These are phyloP conservation scores for Drosophila oshimai DNA, from an alignment of 1,140 invertebrate species.

Conservation along the genomic window DNA sequence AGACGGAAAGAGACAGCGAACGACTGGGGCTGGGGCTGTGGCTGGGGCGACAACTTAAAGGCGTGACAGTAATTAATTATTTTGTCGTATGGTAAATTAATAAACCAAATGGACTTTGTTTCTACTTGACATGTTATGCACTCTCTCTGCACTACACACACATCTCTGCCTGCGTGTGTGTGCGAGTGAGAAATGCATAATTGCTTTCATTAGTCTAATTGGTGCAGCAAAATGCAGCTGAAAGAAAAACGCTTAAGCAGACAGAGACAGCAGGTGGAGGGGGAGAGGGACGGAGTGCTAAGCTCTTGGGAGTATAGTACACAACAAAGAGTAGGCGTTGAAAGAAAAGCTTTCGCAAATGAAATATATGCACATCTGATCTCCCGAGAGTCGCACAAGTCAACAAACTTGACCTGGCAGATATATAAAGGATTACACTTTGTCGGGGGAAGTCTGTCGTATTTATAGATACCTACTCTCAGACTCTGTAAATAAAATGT, in stretches of 20 bases:
- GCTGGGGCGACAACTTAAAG: conserved; percentile 71
- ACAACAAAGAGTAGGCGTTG: conserved; percentile 30
- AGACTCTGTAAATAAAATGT: neutral
- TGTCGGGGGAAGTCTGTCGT: neutral
- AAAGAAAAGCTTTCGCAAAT: conserved; percentile 28
- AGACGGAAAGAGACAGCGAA: neutral
- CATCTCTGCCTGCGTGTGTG: neutral
- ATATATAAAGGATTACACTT: conserved; percentile 12
- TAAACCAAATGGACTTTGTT: conserved; percentile 82
- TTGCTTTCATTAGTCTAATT: conserved; percentile 77
- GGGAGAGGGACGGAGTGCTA: neutral
- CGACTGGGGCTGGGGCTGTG: no score
- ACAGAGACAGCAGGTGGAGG: neutral
- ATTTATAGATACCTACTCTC: conserved; percentile 20
- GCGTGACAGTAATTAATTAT: conserved; percentile 83
- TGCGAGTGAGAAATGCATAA: conserved; percentile 68
- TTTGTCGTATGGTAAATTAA: conserved; percentile 83
- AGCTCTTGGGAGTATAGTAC: conserved; percentile 4
- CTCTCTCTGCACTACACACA: conserved; percentile 13
- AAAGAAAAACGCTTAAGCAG: conserved; percentile 52
- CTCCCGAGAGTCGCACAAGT: conserved; percentile 11
- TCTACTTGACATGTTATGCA: conserved; percentile 78
- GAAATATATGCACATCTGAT: conserved; percentile 36
- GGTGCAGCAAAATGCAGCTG: conserved; percentile 50
- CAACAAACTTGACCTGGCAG: conserved; percentile 42